A percentile compares a stretch with the other conserved stretches of the same genome.
These are phyloP conservation scores for Sarotherodon lohbergeri DNA, from an alignment of 2,113 vertebrate genomes.

Conservation along the genomic window DNA sequence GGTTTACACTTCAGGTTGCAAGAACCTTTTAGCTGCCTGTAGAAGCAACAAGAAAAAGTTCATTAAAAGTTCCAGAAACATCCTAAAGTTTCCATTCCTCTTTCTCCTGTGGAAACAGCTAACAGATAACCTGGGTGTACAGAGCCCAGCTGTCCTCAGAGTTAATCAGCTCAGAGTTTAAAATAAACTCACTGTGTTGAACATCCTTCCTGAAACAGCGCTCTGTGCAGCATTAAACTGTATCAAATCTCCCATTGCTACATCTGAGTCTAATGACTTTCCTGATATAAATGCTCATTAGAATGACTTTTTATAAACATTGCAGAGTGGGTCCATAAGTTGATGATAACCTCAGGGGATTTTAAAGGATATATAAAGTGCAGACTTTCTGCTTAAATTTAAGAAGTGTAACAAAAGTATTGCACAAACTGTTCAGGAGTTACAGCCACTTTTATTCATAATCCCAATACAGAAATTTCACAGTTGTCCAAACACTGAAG, in stretches of 20 bases:
- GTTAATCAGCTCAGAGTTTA: neutral
- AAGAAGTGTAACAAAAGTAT: neutral
- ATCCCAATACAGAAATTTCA: accelerated
- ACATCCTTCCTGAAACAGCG: neutral
- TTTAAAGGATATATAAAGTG: neutral
- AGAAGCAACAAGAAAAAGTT: neutral
- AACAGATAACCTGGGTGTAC: neutral
- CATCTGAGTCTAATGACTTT: neutral
- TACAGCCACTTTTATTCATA: neutral
- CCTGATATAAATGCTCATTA: neutral
- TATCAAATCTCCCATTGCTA: neutral
- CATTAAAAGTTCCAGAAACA: neutral
- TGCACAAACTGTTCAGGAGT: neutral
- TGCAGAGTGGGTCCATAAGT: neutral
- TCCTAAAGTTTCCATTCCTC: neutral
- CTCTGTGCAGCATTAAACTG: neutral
- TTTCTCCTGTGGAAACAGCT: neutral
- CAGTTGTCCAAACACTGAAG: accelerated
- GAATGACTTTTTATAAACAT: neutral
- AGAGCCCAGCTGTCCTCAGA: neutral
- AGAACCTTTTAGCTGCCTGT: neutral
- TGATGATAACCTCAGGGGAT: neutral
- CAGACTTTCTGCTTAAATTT: neutral
- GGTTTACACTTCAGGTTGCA: neutral
- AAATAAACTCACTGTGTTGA: neutral